phyloP scores from a whole-genome alignment of 1,140 invertebrate species.

The Pseudomyrmex cubaensis region DNA sequence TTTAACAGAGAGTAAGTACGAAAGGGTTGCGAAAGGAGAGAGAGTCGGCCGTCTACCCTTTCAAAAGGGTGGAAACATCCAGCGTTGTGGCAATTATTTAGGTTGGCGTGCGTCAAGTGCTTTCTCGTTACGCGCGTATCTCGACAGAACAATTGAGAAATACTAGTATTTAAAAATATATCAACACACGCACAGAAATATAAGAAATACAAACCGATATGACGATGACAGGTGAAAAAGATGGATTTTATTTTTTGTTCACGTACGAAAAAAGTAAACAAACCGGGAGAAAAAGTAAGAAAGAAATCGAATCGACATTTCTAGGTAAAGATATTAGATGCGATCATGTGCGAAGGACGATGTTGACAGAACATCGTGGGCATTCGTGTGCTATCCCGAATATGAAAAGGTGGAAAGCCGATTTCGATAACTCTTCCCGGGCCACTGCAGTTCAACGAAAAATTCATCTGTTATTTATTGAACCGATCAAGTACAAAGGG shows the following conservation, averaged over 20 bases:
- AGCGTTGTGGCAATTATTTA: constrained; percentile 72
- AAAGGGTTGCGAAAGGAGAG: background rate
- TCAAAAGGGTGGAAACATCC: constrained; percentile 29
- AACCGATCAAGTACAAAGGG: background rate
- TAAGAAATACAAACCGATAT: no score
- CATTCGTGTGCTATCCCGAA: background rate
- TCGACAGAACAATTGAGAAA: background rate
- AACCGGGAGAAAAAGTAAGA: background rate
- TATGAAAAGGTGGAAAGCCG: background rate
- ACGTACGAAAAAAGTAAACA: background rate
- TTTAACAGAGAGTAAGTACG: constrained; percentile 51
- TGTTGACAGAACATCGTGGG: constrained; percentile 11
- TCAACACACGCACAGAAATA: no score
- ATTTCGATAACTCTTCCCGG: constrained; percentile 1
- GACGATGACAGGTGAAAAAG: background rate
- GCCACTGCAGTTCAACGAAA: background rate
- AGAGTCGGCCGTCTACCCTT: constrained; percentile 44
- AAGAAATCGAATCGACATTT: background rate
- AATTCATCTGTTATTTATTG: background rate
- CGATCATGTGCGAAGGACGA: background rate
- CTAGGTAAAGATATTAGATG: constrained; percentile 15
- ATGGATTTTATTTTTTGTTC: background rate
- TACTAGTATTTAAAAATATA: no score
- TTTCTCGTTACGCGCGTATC: constrained; percentile 27
- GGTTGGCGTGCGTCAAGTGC: constrained; percentile 68